Evolutionary conservation across 1,140 invertebrate genomes (phyloP).

Genomic region (Brachystomella parvula): DNA sequence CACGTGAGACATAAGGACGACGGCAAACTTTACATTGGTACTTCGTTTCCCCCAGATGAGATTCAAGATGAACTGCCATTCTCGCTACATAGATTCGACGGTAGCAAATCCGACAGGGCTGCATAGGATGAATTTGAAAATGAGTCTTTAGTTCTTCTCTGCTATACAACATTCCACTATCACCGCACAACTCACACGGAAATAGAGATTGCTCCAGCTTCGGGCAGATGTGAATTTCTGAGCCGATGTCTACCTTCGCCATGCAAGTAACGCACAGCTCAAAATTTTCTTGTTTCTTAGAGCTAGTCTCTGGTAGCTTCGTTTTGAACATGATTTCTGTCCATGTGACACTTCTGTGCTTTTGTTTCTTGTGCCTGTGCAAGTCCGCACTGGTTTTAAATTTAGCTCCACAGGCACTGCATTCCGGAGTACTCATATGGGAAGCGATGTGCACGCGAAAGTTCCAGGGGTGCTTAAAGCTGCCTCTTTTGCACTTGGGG

Average conservation of each 20-base stretch:
- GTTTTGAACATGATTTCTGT: not conserved
- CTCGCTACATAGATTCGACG: not conserved
- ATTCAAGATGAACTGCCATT: not conserved
- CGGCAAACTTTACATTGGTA: not conserved
- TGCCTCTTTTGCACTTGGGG: not conserved
- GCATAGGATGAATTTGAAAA: not conserved
- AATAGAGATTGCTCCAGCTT: not conserved
- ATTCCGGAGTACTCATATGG: not conserved
- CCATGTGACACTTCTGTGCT: not conserved
- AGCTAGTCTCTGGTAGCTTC: not conserved
- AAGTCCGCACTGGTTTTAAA: not conserved
- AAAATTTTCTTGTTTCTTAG: not conserved
- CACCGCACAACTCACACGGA: not conserved
- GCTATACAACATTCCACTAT: not conserved
- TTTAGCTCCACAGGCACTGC: not conserved
- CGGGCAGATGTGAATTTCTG: not conserved
- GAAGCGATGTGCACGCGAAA: not conserved
- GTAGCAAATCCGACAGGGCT: not conserved
- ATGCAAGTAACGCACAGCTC: not conserved
- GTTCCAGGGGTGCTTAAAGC: not conserved
- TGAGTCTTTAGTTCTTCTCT: not conserved
- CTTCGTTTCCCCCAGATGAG: not conserved
- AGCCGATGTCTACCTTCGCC: not conserved
- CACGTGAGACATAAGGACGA: not conserved
- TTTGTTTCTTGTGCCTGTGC: not conserved